A percentile compares a stretch with the other conserved stretches of the same genome.
phyloP scores from a whole-genome alignment of 2,888 invertebrate genomes.

The Portevinia maculata region DNA sequence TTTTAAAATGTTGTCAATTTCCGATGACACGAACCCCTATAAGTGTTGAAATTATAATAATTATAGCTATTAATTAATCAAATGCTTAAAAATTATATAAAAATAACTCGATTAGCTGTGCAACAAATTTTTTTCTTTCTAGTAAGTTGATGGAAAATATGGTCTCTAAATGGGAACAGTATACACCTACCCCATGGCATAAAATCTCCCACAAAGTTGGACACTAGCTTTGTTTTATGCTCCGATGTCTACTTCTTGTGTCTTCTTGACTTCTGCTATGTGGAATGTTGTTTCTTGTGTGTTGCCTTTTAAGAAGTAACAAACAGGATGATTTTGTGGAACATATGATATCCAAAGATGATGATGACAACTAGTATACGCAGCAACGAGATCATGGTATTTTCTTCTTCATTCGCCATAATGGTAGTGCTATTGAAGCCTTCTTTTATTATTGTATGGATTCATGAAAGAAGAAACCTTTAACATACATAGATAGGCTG shows the following conservation, averaged over 20 bases:
- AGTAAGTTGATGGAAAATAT: too few species aligned
- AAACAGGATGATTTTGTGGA: conserved; percentile 41
- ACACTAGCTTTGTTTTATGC: conserved; percentile 20
- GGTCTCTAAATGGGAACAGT: background rate
- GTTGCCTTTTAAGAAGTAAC: conserved; percentile 44
- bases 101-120: too few species aligned
- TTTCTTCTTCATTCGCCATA: conserved; percentile 2
- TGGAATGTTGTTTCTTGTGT: conserved; percentile 42
- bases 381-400: conserved; percentile 31
- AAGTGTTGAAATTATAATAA: too few species aligned
- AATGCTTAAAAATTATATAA: too few species aligned
- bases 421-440: conserved; percentile 22
- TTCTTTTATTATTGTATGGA: conserved; percentile 23
- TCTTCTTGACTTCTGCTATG: conserved; percentile 3
- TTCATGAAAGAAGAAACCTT: conserved; percentile 49
- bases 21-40: too few species aligned
- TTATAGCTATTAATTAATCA: too few species aligned
- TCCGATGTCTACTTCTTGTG: background rate
- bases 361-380: conserved; percentile 15
- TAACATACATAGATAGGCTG: conserved; percentile 39
- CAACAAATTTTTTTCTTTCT: too few species aligned
- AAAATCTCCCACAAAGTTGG: background rate
- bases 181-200: background rate
- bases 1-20: too few species aligned
- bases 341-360: conserved; percentile 50